phyloP scores from a whole-genome alignment of 2,888 invertebrate genomes.

The Polyommatus icarus region DNA sequence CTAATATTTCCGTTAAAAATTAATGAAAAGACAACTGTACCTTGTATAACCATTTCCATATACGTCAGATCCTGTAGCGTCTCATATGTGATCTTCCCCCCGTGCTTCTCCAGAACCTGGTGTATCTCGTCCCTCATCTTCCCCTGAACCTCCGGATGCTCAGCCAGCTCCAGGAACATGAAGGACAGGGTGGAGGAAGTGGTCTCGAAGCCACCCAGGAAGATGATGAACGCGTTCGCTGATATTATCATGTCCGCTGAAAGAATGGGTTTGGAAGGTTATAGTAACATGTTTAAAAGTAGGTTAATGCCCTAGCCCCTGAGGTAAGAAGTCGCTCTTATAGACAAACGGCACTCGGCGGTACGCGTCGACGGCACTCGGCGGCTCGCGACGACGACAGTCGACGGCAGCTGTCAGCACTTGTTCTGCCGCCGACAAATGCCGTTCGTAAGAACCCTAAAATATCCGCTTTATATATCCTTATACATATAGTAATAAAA shows the following conservation, averaged over 20 bases:
- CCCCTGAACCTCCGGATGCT: constrained; percentile 75
- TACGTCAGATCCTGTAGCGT: constrained; percentile 76
- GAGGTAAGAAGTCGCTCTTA: too few species aligned
- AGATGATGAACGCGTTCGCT: constrained; percentile 81
- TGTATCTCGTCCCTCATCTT: constrained; percentile 73
- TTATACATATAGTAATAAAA: too few species aligned
- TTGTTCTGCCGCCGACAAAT: too few species aligned
- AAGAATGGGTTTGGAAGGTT: constrained; percentile 29
- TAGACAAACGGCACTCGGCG: too few species aligned
- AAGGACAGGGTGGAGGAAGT: constrained; percentile 80
- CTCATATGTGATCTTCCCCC: constrained; percentile 71
- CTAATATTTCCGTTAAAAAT: too few species aligned
- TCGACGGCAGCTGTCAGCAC: too few species aligned
- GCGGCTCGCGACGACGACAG: too few species aligned
- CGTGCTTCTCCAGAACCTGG: constrained; percentile 57
- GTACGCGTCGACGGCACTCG: too few species aligned
- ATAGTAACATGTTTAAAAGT: too few species aligned
- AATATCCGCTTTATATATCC: too few species aligned
- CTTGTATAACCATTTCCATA: constrained; percentile 80
- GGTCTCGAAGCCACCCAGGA: constrained; percentile 82
- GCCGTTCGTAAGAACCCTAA: too few species aligned
- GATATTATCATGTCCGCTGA: constrained; percentile 78
- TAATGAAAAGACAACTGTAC: constrained; percentile 40
- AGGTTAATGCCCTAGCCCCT: too few species aligned
- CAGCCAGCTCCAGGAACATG: constrained; percentile 77